Percentiles rank a stretch among this genome's conserved stretches.
Evolutionary conservation across 1,140 invertebrate species (phyloP).

Genomic region (Zaprionus tsacasi): DNA sequence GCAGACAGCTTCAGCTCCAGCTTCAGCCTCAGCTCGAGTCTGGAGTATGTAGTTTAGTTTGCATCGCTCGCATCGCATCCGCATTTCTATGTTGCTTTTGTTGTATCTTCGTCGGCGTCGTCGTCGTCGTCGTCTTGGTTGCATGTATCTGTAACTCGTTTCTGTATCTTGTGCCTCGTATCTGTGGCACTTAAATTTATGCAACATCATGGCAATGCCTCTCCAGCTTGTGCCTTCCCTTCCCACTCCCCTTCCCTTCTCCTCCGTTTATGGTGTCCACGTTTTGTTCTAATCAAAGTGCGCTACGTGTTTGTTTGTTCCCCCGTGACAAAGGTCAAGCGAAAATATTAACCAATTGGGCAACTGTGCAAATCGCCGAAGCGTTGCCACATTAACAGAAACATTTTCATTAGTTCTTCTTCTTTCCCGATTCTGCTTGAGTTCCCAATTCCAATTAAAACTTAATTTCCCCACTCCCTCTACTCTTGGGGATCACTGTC

Average conservation of each 20-base stretch:
- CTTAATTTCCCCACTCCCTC: constrained; percentile 64
- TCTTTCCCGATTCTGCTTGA: constrained; percentile 26
- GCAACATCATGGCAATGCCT: constrained; percentile 72
- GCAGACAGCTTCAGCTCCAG: neutral
- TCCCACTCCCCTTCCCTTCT: neutral
- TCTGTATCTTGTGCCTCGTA: constrained; percentile 75
- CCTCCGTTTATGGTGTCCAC: neutral
- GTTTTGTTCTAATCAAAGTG: constrained; percentile 78
- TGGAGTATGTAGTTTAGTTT: constrained; percentile 37
- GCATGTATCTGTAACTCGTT: constrained; percentile 77
- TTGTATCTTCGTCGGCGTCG: constrained; percentile 47
- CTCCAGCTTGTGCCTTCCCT: constrained; percentile 2
- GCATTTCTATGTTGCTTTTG: constrained; percentile 72
- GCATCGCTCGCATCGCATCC: constrained; percentile 65
- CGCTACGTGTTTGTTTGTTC: constrained; percentile 55
- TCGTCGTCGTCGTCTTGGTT: constrained; percentile 52
- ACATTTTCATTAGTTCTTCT: constrained; percentile 9
- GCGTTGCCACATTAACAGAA: constrained; percentile 17
- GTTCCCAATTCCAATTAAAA: constrained; percentile 64
- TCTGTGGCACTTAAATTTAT: constrained; percentile 80
- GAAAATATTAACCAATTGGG: constrained; percentile 33
- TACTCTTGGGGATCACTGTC: constrained; percentile 36
- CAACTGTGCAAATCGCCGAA: constrained; percentile 9
- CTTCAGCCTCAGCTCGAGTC: constrained; percentile 12
- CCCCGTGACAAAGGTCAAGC: constrained; percentile 61